These are phyloP conservation scores for Rhyacophila evoluta DNA, from an alignment of 2,888 invertebrate species.

Conservation along the genomic window DNA sequence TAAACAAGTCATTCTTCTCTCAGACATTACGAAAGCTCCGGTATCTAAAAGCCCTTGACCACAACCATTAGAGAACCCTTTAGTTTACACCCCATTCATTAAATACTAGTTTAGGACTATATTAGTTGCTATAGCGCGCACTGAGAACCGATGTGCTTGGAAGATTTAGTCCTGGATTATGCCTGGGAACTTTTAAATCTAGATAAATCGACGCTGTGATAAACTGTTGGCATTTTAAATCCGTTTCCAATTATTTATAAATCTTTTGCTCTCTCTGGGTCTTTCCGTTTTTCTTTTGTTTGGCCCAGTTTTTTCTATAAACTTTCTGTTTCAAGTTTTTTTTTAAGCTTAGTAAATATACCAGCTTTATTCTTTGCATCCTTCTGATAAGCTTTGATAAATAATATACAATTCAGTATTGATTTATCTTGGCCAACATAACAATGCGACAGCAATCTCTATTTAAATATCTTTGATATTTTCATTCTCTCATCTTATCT, in stretches of 20 bases:
- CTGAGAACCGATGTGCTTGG: constrained; percentile 4
- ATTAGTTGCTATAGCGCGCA: constrained; percentile 36
- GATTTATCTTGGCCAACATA: too few relatives aligned
- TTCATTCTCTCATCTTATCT: too few relatives aligned
- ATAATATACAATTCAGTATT: too few relatives aligned
- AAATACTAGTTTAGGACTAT: constrained; percentile 45
- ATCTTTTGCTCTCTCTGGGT: neutral
- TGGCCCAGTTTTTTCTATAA: constrained; percentile 2
- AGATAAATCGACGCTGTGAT: constrained; percentile 1
- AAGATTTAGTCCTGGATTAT: constrained; percentile 12
- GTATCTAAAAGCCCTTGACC: constrained; percentile 36
- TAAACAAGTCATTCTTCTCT: constrained; percentile 13
- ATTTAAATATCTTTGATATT: too few relatives aligned
- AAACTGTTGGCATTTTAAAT: neutral
- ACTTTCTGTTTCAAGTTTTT: neutral
- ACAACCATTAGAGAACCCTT: constrained; percentile 14
- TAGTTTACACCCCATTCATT: constrained; percentile 27
- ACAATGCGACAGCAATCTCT: too few relatives aligned
- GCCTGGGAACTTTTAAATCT: neutral
- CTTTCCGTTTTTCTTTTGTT: neutral
- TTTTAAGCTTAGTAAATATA: too few relatives aligned
- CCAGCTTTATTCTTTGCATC: too few relatives aligned
- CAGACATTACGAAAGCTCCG: constrained; percentile 12
- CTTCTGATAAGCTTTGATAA: neutral
- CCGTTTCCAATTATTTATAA: constrained; percentile 12